phyloP scores from a whole-genome alignment of 2,888 invertebrate species.

The Dicyrtoma fusca region DNA sequence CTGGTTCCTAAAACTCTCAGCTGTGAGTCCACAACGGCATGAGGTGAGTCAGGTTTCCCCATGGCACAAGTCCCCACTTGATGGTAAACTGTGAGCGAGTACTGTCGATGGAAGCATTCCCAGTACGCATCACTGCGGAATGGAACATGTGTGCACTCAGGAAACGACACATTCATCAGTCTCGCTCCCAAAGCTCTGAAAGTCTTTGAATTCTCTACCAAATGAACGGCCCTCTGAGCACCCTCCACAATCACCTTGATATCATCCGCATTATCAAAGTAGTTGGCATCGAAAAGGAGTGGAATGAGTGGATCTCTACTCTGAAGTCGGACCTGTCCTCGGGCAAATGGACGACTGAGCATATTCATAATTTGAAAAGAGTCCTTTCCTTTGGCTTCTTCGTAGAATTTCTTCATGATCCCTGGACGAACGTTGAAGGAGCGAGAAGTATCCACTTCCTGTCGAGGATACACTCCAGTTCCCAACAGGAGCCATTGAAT shows the following conservation, averaged over 20 bases:
- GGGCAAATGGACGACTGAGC: constrained; percentile 49
- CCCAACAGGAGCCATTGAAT: constrained; percentile 52
- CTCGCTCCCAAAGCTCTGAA: constrained; percentile 42
- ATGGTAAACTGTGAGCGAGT: constrained; percentile 49
- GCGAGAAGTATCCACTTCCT: constrained; percentile 48
- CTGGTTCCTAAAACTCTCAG: constrained; percentile 49
- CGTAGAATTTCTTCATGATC: constrained; percentile 48
- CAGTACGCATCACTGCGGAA: constrained; percentile 48
- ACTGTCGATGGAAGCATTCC: constrained; percentile 52
- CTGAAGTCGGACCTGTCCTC: constrained; percentile 48
- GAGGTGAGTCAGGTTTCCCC: constrained; percentile 45
- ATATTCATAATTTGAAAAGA: constrained; percentile 54
- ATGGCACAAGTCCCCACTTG: constrained; percentile 50
- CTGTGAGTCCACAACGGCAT: constrained; percentile 52
- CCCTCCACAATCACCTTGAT: constrained; percentile 51
- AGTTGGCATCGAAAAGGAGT: constrained; percentile 51
- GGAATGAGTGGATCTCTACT: constrained; percentile 45
- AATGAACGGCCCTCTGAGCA: constrained; percentile 38
- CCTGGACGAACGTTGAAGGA: constrained; percentile 52
- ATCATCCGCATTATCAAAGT: constrained; percentile 45
- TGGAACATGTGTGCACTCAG: constrained; percentile 37
- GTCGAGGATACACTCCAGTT: constrained; percentile 45
- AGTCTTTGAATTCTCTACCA: constrained; percentile 48
- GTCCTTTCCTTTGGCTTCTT: constrained; percentile 45
- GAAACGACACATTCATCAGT: constrained; percentile 24